phyloP scores from a whole-genome alignment of 2,888 invertebrate genomes.

The Tipula helvola region DNA sequence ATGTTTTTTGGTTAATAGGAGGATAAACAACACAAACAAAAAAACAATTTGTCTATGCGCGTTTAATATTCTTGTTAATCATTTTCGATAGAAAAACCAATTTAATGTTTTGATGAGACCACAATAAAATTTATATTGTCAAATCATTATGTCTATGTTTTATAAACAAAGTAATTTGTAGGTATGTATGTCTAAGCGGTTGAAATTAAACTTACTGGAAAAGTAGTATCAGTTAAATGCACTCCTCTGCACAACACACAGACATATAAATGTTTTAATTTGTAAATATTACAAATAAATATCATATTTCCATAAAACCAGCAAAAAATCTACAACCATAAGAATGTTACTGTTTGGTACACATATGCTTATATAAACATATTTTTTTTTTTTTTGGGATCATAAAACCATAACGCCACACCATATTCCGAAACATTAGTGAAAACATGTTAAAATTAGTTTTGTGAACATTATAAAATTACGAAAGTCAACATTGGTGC shows the following conservation, averaged over 20 bases:
- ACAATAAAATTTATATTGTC: background rate
- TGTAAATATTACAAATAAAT: background rate
- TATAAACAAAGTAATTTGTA: background rate
- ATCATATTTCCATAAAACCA: background rate
- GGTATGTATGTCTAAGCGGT: background rate
- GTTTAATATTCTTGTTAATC: background rate
- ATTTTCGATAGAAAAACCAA: background rate
- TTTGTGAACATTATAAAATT: background rate
- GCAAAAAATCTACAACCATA: background rate
- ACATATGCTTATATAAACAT: background rate
- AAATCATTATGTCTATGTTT: background rate
- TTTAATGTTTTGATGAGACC: background rate
- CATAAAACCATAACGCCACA: background rate
- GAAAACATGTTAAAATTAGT: slow-evolving; percentile 4
- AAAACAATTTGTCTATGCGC: background rate
- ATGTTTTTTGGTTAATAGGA: background rate
- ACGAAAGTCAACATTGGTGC: background rate
- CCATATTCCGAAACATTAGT: background rate
- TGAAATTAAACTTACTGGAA: background rate
- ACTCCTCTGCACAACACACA: background rate
- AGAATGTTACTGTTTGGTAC: background rate
- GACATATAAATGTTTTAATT: background rate
- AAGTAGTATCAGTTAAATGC: background rate
- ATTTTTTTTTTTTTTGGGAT: background rate
- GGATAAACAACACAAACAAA: background rate